Evolutionary conservation across 1,140 invertebrate species (phyloP), one percentile per base, ranked within the genome.

Genomic region (Tyrophagus putrescentiae): DNA sequence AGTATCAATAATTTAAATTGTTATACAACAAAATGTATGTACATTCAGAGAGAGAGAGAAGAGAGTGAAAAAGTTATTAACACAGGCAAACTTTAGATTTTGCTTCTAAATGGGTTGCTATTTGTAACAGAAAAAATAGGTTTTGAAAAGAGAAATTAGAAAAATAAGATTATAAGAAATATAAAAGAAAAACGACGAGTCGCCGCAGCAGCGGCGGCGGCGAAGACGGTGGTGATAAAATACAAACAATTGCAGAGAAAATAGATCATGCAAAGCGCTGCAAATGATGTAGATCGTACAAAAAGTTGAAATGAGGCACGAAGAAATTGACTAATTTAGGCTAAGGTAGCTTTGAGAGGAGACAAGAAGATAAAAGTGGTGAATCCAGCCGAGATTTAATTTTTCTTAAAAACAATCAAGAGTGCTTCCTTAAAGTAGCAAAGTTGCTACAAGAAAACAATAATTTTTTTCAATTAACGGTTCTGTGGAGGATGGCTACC

Each of bases 291-390:
- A 48, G 31, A 7, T 48, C 31, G 25, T 18, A 11, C 39, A 27
- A 31, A 54, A 54, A 54, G 27, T 54, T 54, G 25, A 54, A 53
- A 53, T 54, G n/a, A 54, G 25, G 52, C 13, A 54, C 52, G 25
- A 54, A 5, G 25, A 54, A 54, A 3, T 54, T 54, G 52, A 54
- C 13, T 54, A 27, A 27, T 54, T 54, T 54, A 13, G 13, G 28
- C 13, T 54, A 2, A 32, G 31, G 3, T 50, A 39, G 13, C 21
- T 39, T 39, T 39, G 13, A 13, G 13, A 39, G 21, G 13, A 21
- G 13, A 39, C 21, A 39, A 39, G 21, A 13, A 13, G 21, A 39
- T 39, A 39, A 39, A 13, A 39, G 13, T 13, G 13, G 13, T 13
- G 13, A 39, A 39, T 39, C n/a, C n/a, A n/a, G n/a, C n/a, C n/a